phyloP scores from a whole-genome alignment of 1,140 invertebrate species.

The Gryon sp. region DNA sequence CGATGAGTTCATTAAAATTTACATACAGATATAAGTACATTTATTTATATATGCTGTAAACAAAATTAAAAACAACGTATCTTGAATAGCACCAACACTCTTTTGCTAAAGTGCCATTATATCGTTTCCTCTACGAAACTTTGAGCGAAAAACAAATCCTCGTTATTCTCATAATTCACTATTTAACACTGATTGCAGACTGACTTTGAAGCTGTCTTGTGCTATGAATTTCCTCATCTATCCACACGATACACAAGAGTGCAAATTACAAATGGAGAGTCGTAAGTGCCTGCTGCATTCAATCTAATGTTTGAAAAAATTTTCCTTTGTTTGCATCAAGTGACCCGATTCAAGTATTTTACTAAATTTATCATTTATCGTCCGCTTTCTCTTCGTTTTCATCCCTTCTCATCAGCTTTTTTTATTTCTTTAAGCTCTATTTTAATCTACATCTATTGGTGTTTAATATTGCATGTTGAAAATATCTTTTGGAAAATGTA shows the following conservation, averaged over 20 bases:
- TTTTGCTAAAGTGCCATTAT: too few relatives aligned
- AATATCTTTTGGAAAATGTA: conserved; percentile 15
- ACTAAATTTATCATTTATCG: conserved; percentile 25
- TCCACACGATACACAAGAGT: conserved; percentile 94
- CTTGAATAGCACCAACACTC: too few relatives aligned
- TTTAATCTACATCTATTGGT: too few relatives aligned
- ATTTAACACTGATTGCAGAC: conserved; percentile 79
- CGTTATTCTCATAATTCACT: background rate
- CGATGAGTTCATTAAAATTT: too few relatives aligned
- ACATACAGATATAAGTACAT: too few relatives aligned
- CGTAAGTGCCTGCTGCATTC: conserved; percentile 83
- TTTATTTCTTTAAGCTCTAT: too few relatives aligned
- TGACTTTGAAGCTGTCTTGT: conserved; percentile 90
- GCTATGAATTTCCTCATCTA: conserved; percentile 96
- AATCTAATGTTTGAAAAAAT: background rate
- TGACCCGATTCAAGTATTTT: conserved; percentile 45
- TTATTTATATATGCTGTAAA: too few relatives aligned
- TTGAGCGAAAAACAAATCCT: too few relatives aligned
- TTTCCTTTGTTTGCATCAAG: conserved; percentile 32
- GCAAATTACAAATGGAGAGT: conserved; percentile 94
- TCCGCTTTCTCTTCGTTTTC: too few relatives aligned
- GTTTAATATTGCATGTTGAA: conserved; percentile 8
- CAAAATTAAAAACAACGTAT: too few relatives aligned
- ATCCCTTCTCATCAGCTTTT: too few relatives aligned
- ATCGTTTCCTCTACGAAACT: too few relatives aligned